Conservation (phyloP, 2,797 vertebrate species). For the Sardinella longiceps region DNA sequence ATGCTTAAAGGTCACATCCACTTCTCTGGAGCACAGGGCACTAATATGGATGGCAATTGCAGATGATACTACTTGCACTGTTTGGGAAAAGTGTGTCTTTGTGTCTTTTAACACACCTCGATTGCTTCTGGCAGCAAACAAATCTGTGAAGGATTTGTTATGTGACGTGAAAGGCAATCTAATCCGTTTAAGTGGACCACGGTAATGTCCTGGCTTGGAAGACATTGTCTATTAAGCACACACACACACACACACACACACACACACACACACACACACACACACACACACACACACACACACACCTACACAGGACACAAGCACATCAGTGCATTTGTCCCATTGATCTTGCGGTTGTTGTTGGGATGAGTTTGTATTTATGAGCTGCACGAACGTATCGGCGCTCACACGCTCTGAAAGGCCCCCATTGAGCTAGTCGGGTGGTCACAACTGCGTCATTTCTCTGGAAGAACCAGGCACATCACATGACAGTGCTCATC, state of each 20-base stretch:
- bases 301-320: neutral
- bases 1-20: no score
- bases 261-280: slow-evolving; percentile 2
- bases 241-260: neutral
- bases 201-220: neutral
- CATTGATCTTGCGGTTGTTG: slow-evolving; percentile 38
- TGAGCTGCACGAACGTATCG: slow-evolving; percentile 24
- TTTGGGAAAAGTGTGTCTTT: neutral
- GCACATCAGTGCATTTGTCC: slow-evolving; percentile 40
- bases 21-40: no score
- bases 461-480: slow-evolving; percentile 55
- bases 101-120: neutral
- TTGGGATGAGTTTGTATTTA: slow-evolving; percentile 59
- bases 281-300: neutral
- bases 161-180: neutral
- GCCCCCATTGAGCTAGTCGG: slow-evolving; percentile 60
- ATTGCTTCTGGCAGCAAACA: neutral
- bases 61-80: no score
- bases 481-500: slow-evolving; percentile 70
- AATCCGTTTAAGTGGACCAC: neutral
- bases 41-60: no score
- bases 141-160: neutral
- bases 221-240: neutral
- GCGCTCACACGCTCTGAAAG: slow-evolving; percentile 60
- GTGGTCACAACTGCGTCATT: slow-evolving; percentile 71